Conservation (phyloP, 2,113 vertebrate species). For the Strix aluco region DNA sequence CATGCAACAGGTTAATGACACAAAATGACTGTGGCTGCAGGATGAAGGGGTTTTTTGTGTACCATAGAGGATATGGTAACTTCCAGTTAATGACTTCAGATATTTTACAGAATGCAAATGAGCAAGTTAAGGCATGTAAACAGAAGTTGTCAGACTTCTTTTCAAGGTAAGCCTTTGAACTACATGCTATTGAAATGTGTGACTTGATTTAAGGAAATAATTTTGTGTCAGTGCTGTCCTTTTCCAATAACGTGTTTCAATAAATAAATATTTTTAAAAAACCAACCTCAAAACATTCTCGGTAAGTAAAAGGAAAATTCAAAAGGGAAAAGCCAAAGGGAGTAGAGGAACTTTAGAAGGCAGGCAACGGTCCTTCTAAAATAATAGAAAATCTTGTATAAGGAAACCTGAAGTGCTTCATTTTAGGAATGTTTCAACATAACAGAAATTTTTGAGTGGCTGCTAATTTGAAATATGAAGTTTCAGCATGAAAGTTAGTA, state of each 20-base stretch:
- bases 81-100: conserved; percentile 2
- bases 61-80: neutral
- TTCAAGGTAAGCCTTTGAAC: neutral
- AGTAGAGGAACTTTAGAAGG: neutral
- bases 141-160: neutral
- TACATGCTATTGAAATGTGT: neutral
- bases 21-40: neutral
- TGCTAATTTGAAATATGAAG: neutral
- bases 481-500: neutral
- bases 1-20: neutral
- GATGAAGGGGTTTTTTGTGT: neutral
- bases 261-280: neutral
- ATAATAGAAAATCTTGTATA: neutral
- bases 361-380: neutral
- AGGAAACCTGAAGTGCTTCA: neutral
- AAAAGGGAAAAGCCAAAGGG: neutral
- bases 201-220: neutral
- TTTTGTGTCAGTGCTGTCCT: neutral
- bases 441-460: neutral
- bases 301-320: neutral
- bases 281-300: neutral
- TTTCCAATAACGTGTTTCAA: neutral
- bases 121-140: conserved; percentile 5
- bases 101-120: neutral
- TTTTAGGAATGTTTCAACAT: neutral